Conservation (phyloP, 2,113 vertebrate genomes). For the Hemiscyllium ocellatum region DNA sequence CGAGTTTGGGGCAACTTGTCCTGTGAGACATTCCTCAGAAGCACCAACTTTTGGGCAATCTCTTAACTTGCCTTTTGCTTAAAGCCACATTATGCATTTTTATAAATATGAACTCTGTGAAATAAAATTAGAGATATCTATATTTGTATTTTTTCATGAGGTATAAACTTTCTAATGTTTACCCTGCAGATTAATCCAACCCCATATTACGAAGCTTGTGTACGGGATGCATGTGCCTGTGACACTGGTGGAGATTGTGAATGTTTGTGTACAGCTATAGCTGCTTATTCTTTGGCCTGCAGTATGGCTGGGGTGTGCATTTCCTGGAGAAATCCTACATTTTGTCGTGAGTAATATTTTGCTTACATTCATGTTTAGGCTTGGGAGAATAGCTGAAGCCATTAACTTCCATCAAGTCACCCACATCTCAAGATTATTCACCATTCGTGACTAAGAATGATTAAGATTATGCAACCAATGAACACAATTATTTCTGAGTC, state of each 20-base stretch:
- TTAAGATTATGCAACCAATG: not conserved
- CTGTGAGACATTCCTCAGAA: not conserved
- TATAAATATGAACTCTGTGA: not conserved
- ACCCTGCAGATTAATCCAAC: conserved; percentile 54
- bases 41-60: not conserved
- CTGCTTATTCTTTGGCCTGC: conserved; percentile 58
- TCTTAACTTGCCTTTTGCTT: not conserved
- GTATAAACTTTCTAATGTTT: not conserved
- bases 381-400: not conserved
- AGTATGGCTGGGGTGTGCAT: conserved; percentile 54
- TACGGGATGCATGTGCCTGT: conserved; percentile 57
- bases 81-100: not conserved
- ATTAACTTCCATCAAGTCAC: not conserved
- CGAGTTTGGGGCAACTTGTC: not conserved
- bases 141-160: not conserved
- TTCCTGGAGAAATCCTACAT: conserved; percentile 56
- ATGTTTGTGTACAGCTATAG: conserved; percentile 60
- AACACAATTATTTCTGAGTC: not conserved
- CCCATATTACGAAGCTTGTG: conserved; percentile 59
- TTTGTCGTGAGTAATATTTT: conserved; percentile 56
- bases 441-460: not conserved
- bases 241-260: conserved; percentile 58
- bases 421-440: too few relatives aligned
- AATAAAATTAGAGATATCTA: not conserved
- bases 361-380: not conserved